phyloP scores from a whole-genome alignment of 2,113 vertebrate species.

The Montifringilla adamsi region DNA sequence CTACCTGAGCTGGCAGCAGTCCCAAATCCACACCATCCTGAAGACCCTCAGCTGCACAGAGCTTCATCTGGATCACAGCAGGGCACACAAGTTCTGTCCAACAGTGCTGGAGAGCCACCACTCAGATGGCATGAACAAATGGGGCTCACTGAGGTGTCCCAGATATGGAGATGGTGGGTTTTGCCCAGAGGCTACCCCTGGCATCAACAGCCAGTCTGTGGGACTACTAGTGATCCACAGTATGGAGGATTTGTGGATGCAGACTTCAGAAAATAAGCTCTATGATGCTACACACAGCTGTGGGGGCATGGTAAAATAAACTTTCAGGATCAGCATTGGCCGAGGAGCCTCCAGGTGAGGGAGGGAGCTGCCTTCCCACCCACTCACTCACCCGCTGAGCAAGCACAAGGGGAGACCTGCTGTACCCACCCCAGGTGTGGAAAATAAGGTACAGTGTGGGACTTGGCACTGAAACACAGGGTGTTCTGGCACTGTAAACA shows the following conservation, averaged over 20 bases:
- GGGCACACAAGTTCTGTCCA: background rate
- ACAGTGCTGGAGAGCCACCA: background rate
- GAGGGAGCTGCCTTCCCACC: background rate
- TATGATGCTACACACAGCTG: background rate
- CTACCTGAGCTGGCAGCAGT: background rate
- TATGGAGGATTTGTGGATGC: background rate
- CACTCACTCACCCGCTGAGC: accelerated
- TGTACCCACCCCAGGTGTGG: background rate
- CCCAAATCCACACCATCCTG: background rate
- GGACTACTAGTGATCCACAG: background rate
- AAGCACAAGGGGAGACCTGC: background rate
- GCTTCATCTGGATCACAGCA: background rate
- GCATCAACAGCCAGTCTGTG: background rate
- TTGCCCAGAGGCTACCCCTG: background rate
- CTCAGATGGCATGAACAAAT: background rate
- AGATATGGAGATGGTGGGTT: background rate
- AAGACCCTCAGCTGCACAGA: background rate
- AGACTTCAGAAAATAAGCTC: background rate
- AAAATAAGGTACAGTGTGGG: background rate
- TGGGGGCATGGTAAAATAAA: background rate
- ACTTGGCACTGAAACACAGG: background rate
- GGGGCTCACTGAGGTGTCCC: background rate
- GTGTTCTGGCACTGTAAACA: background rate
- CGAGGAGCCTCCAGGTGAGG: accelerated
- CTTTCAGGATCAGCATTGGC: background rate